phyloP scores from a whole-genome alignment of 2,888 invertebrate species.

The Drosophila antonietae region DNA sequence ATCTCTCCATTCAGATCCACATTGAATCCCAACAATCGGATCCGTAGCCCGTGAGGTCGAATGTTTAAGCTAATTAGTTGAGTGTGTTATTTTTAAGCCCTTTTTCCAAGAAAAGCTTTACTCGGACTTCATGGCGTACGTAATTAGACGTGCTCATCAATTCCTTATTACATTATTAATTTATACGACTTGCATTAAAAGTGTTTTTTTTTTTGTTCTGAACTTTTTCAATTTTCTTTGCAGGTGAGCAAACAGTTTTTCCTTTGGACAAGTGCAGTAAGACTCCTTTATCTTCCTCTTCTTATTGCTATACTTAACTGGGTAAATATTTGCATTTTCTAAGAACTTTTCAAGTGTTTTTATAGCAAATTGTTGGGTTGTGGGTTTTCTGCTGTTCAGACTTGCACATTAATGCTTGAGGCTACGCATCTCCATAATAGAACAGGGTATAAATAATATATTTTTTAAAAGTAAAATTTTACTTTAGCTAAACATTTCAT shows the following conservation, averaged over 20 bases:
- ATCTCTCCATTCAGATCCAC: slow-evolving; percentile 2
- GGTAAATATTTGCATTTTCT: slow-evolving; percentile 58
- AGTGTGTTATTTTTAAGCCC: slow-evolving; percentile 39
- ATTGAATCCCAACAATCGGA: slow-evolving; percentile 2
- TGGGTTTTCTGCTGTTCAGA: background rate
- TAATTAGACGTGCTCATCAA: slow-evolving; percentile 52
- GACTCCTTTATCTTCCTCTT: slow-evolving; percentile 1
- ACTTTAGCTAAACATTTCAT: background rate
- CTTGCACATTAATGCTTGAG: slow-evolving; percentile 24
- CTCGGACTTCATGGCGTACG: slow-evolving; percentile 7
- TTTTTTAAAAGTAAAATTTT: background rate
- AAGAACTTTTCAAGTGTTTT: slow-evolving; percentile 45
- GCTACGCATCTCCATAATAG: background rate
- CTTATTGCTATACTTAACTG: slow-evolving; percentile 5
- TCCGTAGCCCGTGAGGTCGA: slow-evolving; percentile 19
- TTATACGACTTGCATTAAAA: slow-evolving; percentile 39
- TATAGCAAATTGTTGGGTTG: slow-evolving; percentile 38
- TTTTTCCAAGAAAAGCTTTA: slow-evolving; percentile 51
- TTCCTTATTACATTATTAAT: slow-evolving; percentile 44
- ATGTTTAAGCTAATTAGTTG: slow-evolving; percentile 69
- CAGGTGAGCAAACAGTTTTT: slow-evolving; percentile 65
- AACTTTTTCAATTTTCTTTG: slow-evolving; percentile 41
- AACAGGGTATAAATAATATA: background rate
- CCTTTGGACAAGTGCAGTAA: slow-evolving; percentile 31
- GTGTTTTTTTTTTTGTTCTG: slow-evolving; percentile 16